Conservation (phyloP, 1,140 invertebrate species). For the Cotesia vestalis region DNA sequence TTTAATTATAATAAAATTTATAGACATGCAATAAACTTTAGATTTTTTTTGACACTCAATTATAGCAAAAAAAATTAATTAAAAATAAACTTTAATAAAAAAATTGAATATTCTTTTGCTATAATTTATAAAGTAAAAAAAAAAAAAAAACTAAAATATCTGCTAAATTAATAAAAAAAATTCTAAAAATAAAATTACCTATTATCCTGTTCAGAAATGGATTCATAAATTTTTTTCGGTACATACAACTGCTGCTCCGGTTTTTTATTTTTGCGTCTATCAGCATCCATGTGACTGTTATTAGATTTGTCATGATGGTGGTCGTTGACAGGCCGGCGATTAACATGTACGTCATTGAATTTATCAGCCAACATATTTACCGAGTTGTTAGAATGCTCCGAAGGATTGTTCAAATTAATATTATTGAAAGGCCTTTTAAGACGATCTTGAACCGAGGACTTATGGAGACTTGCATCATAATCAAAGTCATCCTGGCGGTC, state of each 20-base stretch:
- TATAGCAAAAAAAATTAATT: background rate
- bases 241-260: slow-evolving; percentile 69
- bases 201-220: slow-evolving; percentile 60
- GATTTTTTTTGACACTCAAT: background rate
- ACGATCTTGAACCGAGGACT: slow-evolving; percentile 56
- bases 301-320: slow-evolving; percentile 50
- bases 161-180: background rate
- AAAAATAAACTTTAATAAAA: too few species aligned
- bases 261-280: slow-evolving; percentile 64
- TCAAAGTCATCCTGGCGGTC: slow-evolving; percentile 64
- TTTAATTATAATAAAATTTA: too few species aligned
- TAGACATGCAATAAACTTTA: too few species aligned
- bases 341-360: slow-evolving; percentile 53
- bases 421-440: slow-evolving; percentile 49
- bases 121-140: too few species aligned
- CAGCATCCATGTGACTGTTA: slow-evolving; percentile 49
- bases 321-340: slow-evolving; percentile 50
- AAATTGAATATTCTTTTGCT: too few species aligned
- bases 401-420: slow-evolving; percentile 41
- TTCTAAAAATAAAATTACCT: slow-evolving; percentile 48
- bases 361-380: slow-evolving; percentile 49
- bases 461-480: slow-evolving; percentile 56
- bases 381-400: slow-evolving; percentile 45
- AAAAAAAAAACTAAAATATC: background rate
- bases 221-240: slow-evolving; percentile 67